Conservation (phyloP, 2,888 invertebrate genomes). For the Subacronicta megacephala region DNA sequence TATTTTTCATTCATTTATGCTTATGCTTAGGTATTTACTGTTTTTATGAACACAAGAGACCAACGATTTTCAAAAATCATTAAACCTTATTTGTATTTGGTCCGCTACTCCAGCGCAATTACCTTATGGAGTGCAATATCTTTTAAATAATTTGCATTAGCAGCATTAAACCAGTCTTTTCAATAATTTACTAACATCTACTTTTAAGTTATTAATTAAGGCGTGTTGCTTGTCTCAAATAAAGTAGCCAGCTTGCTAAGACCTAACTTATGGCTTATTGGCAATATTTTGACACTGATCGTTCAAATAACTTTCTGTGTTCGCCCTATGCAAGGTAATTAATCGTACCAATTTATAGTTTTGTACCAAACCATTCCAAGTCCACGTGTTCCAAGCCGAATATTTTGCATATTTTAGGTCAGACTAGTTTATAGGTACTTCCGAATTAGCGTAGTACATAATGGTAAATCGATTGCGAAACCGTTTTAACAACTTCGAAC, state of each 20-base stretch:
- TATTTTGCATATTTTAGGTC: slow-evolving; percentile 51
- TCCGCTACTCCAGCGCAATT: too few species aligned
- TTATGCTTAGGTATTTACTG: too few species aligned
- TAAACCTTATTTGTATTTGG: too few species aligned
- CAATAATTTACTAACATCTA: slow-evolving; percentile 10
- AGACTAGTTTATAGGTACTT: slow-evolving; percentile 43
- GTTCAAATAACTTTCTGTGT: slow-evolving; percentile 48
- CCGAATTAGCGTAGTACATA: slow-evolving; percentile 41
- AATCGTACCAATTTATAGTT: slow-evolving; percentile 50
- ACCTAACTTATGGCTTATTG: slow-evolving; percentile 22
- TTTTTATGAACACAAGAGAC: too few species aligned
- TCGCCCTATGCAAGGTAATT: slow-evolving; percentile 42
- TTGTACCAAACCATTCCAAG: slow-evolving; percentile 22
- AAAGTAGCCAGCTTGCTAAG: slow-evolving; percentile 13
- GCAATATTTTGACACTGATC: slow-evolving; percentile 50
- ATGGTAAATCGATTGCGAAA: slow-evolving; percentile 48
- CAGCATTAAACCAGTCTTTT: slow-evolving; percentile 7
- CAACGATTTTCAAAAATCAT: too few species aligned
- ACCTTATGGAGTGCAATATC: not conserved
- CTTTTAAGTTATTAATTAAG: slow-evolving; percentile 36
- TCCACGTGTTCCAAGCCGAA: slow-evolving; percentile 48
- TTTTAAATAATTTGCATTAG: slow-evolving; percentile 1
- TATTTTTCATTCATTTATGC: too few species aligned
- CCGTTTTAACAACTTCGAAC: slow-evolving; percentile 19
- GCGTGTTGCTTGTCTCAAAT: slow-evolving; percentile 25